A percentile compares a stretch with the other conserved stretches of the same genome.
Conservation (phyloP, 2,797 vertebrate species). For the Microhierax caerulescens region DNA sequence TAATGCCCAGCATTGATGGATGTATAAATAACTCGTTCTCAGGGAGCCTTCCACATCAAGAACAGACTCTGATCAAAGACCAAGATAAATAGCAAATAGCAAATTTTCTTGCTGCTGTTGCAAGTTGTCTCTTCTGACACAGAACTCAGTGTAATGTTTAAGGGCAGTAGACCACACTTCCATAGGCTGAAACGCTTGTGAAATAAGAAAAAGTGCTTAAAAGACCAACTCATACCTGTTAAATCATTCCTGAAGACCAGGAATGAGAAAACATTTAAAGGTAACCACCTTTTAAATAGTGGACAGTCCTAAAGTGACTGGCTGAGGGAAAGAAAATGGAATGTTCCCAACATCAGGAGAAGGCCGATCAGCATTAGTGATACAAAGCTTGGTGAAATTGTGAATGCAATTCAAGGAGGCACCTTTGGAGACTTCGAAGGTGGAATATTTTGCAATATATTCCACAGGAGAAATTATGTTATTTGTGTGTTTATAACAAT, state of each 20-base stretch:
- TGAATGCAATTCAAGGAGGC: background rate
- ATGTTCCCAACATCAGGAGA: background rate
- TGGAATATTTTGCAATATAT: background rate
- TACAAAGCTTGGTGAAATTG: background rate
- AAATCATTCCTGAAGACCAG: background rate
- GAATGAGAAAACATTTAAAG: background rate
- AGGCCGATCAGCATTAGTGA: background rate
- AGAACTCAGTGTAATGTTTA: background rate
- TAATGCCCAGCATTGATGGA: background rate
- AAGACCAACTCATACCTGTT: background rate
- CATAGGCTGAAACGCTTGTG: background rate
- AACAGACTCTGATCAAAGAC: background rate
- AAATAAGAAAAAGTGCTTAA: background rate
- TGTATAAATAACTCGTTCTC: background rate
- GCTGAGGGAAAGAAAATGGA: background rate
- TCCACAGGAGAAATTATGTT: background rate
- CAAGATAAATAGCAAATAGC: background rate
- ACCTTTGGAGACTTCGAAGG: background rate
- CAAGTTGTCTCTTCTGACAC: background rate
- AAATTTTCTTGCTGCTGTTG: background rate
- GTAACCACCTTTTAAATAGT: background rate
- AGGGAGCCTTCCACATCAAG: background rate
- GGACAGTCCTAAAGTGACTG: background rate
- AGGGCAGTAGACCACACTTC: background rate
- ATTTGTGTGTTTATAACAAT: background rate